Conservation (phyloP, 2,113 vertebrate species). For the Hippocampus mohnikei region DNA sequence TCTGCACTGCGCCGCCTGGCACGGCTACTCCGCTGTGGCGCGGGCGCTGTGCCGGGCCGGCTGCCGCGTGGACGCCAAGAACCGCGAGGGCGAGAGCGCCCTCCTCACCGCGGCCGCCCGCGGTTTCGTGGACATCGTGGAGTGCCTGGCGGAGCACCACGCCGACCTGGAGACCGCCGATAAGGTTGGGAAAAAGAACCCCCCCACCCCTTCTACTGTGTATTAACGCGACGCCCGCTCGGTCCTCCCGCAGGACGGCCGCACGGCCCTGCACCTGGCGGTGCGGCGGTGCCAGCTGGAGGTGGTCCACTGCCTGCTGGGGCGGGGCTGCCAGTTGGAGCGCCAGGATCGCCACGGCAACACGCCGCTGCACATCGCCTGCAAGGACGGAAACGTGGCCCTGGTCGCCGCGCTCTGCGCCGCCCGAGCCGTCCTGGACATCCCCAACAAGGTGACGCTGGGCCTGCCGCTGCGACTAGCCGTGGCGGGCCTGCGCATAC, state of each 20-base stretch:
- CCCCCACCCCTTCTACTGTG: too few relatives aligned
- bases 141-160: conserved; percentile 84
- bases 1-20: conserved; percentile 95
- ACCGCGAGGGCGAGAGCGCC: conserved; percentile 89
- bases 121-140: conserved; percentile 93
- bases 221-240: too few relatives aligned
- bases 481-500: too few relatives aligned
- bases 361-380: conserved; percentile 90
- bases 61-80: conserved; percentile 84
- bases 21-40: conserved; percentile 88
- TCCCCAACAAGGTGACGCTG: conserved; percentile 84
- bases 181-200: too few relatives aligned
- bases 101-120: conserved; percentile 90
- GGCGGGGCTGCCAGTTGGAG: conserved; percentile 79
- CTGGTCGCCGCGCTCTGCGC: conserved; percentile 83
- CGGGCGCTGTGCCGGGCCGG: conserved; percentile 82
- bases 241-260: conserved; percentile 79
- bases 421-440: conserved; percentile 81
- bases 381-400: conserved; percentile 90
- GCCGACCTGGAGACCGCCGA: conserved; percentile 85
- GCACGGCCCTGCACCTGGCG: conserved; percentile 91
- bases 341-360: conserved; percentile 94
- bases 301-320: conserved; percentile 87
- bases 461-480: too few relatives aligned
- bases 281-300: conserved; percentile 92